phyloP scores from a whole-genome alignment of 2,888 invertebrate genomes.

The Adineta ricciae region DNA sequence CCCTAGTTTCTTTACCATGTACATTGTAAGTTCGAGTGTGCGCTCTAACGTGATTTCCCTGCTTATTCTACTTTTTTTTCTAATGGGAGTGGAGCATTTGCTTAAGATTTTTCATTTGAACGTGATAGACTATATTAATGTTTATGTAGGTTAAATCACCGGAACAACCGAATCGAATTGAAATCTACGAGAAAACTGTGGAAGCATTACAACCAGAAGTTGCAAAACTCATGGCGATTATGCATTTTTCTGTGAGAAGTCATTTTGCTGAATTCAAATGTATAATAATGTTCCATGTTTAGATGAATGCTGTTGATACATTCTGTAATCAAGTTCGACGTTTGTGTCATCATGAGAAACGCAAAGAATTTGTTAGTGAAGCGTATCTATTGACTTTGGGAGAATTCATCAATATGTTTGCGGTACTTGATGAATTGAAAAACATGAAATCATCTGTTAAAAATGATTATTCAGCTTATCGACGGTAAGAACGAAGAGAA shows the following conservation, averaged over 20 bases:
- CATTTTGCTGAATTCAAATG: not conserved
- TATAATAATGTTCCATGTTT: constrained; percentile 57
- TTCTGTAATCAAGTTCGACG: constrained; percentile 90
- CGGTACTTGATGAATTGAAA: constrained; percentile 93
- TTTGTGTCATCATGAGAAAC: constrained; percentile 84
- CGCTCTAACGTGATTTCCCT: not conserved
- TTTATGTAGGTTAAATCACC: constrained; percentile 79
- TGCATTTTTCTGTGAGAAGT: constrained; percentile 79
- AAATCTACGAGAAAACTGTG: constrained; percentile 93
- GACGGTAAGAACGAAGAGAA: constrained; percentile 53
- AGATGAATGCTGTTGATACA: constrained; percentile 75
- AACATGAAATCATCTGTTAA: constrained; percentile 99
- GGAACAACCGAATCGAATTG: constrained; percentile 92
- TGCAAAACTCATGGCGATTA: constrained; percentile 83
- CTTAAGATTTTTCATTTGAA: not conserved
- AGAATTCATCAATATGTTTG: constrained; percentile 99
- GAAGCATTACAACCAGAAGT: constrained; percentile 94
- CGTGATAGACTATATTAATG: not conserved
- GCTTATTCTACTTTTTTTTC: constrained; percentile 23
- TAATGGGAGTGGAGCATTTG: not conserved
- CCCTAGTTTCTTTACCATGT: not conserved
- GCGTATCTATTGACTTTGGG: constrained; percentile 90
- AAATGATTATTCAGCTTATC: constrained; percentile 94
- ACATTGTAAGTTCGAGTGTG: not conserved
- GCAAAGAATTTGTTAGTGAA: constrained; percentile 93